Evolutionary conservation across 2,888 invertebrate species (phyloP), one percentile per base, ranked within the genome.

Genomic region (Uropetala carovei): DNA sequence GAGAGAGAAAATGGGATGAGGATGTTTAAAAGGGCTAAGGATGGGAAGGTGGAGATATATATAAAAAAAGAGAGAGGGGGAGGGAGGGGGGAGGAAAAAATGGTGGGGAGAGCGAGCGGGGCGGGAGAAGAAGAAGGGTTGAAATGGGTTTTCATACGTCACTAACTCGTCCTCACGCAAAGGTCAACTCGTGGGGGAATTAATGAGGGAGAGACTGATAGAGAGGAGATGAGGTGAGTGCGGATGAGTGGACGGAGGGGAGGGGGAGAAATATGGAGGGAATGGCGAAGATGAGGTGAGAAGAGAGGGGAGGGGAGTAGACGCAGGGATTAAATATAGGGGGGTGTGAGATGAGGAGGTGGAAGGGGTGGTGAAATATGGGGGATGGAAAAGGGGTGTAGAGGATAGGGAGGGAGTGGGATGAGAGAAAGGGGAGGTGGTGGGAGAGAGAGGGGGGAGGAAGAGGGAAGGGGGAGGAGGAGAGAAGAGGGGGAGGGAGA

Each of bases 151-250:
- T 75, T 75, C 22, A 27, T 75, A 75, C 75, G 27, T 75, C 75
- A 75, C 22, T 75, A 43, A 43, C 43, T 43, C 43, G 43, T 43
- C 75, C 22, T 75, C 75, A 75, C 75, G 75, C 75, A 75, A 75
- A 75, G 75, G 75, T 75, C 75, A 75, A 75, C 75, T 75, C 27
- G 75, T 75, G 75, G 27, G 22, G 75, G 75, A 75, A 75, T 75
- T 75, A 75, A 75, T 75, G 75, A 75, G 27, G 75, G 75, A 75
- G 75, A 60, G 43, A 3, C 43, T 43, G 43, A 43, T 43, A 43
- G 43, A 43, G 43, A 43, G 75, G 75, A 75, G 75, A 60, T 60
- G 60, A 60, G 18, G 13, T 13, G 60, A 60, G 18, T 16, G 60
- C 7, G 60, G 60, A 16, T 43, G 43, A 43, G 43, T 43, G 14